Base-by-base conservation (phyloP, 1,140 invertebrate species). In the Anastrepha obliqua region DNA sequence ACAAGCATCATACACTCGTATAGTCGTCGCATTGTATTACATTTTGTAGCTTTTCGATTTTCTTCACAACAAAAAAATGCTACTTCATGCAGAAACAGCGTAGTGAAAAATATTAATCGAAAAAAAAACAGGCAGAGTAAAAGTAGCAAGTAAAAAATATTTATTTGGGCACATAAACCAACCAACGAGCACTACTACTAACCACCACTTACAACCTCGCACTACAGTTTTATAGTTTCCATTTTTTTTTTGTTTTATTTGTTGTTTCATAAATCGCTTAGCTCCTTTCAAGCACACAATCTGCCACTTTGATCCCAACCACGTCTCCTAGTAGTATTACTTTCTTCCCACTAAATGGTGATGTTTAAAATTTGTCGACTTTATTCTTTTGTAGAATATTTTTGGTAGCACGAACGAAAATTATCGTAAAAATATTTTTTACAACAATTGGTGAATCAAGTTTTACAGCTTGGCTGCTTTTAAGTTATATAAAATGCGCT, bases 11-110 rank as follows among this genome's bases (percentile, higher is more conserved):
- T 29, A 29, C 0, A 44, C 65, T 11, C 7, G 44, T 1, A 47
- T 74, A 74, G 20, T 67, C 39, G 29, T 13, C 2, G 29, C 9
- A 65, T 3, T 81, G 74, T 55, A 55, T 20, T 11, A 55, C 15
- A 55, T 55, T 81, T 81, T 81, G n/a, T 17, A 55, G 74, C 74
- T 81, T 81, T 81, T 29, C 74, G 74, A 81, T 51, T 20, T 81
- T 81, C 74, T 81, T 81, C 7, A 55, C 20, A 29, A 55, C n/a
- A 55, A 81, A 81, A 81, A 44, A 81, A n/a, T 81, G 17, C 9
- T 17, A 55, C 55, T 81, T 58, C 11, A 55, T 6, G 6, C 51
- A 55, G 51, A 6, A 8, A 55, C 7, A 81, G 47, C 9, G 11
- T 20, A 58, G 20, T 39, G 5, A 20, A 62, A 81, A 81, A 81